Conservation (phyloP, 2,113 vertebrate species). For the Lepidothrix coronata region DNA sequence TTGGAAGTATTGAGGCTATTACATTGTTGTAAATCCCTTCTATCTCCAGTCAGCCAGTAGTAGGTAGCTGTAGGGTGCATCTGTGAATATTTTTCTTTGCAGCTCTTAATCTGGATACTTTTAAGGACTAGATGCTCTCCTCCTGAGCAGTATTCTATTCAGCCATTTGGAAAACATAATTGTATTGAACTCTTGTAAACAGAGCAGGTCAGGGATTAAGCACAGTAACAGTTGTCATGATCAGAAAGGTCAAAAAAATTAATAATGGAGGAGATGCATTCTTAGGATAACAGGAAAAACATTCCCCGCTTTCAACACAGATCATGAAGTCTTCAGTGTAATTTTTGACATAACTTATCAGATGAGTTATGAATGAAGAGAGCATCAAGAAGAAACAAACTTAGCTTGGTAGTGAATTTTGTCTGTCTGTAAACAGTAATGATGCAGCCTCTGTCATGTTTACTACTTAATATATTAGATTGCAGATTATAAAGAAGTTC, state of each 20-base stretch:
- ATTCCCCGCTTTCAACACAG: neutral
- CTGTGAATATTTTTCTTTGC: neutral
- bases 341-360: neutral
- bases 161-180: neutral
- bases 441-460: neutral
- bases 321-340: neutral
- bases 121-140: neutral
- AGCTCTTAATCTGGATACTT: neutral
- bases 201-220: neutral
- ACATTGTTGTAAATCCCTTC: neutral
- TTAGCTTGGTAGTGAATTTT: neutral
- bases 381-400: neutral
- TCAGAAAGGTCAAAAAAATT: neutral
- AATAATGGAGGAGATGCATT: neutral
- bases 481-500: neutral
- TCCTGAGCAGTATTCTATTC: neutral
- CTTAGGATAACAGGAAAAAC: neutral
- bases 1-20: neutral
- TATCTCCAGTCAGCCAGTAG: neutral
- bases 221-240: neutral
- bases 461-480: neutral
- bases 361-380: neutral
- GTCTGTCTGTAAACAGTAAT: neutral
- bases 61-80: neutral
- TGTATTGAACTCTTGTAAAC: neutral